These are phyloP conservation scores for Notamacropus eugenii DNA, from an alignment of 2,797 vertebrate species.

Conservation along the genomic window DNA sequence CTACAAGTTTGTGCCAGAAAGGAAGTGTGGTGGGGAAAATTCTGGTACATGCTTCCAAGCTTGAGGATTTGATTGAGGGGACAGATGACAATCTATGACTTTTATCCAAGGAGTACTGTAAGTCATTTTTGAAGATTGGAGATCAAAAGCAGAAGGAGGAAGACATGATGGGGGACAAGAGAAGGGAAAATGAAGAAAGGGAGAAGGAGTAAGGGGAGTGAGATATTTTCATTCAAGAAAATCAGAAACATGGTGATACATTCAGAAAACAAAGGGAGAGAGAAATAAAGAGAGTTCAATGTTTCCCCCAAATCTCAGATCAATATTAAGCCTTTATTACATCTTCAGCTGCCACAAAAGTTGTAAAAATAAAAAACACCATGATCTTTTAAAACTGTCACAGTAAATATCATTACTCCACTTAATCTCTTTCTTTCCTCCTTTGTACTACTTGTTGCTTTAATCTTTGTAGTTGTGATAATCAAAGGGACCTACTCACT, in stretches of 20 bases:
- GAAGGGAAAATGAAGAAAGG: background rate
- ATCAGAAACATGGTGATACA: background rate
- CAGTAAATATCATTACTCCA: background rate
- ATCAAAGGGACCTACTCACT: too few relatives aligned
- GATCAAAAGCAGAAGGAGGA: background rate
- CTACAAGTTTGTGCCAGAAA: background rate
- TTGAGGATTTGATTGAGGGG: background rate
- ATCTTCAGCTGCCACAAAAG: background rate
- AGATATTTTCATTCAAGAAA: background rate
- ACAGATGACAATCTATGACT: background rate
- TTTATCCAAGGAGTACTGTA: background rate
- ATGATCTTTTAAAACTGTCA: background rate
- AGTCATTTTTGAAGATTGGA: too few relatives aligned
- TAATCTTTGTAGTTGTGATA: too few relatives aligned
- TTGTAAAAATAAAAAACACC: background rate
- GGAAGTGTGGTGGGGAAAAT: background rate
- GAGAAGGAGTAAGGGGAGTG: too few relatives aligned
- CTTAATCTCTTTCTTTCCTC: background rate
- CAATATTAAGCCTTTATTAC: background rate
- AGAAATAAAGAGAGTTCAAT: background rate
- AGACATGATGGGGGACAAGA: background rate
- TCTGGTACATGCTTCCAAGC: background rate
- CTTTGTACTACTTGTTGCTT: background rate
- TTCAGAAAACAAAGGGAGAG: background rate
- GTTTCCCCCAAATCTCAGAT: background rate